A percentile compares a stretch with the other conserved stretches of the same genome.
Evolutionary conservation across 2,113 vertebrate genomes (phyloP).

Genomic region (Laterallus jamaicensis): DNA sequence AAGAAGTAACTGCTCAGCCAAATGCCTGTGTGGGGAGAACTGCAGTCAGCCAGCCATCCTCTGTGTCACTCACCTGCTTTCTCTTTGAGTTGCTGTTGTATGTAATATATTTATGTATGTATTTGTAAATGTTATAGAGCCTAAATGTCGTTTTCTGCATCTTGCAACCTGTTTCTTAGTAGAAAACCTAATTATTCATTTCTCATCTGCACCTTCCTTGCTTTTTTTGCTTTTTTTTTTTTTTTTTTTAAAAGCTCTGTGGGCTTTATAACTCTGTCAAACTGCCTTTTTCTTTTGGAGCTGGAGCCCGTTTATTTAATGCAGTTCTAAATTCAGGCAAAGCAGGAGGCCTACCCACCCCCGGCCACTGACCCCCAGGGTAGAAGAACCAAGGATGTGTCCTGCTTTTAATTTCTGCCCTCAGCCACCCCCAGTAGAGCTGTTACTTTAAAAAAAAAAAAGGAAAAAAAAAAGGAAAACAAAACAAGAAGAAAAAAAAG

Average conservation of each 20-base stretch:
- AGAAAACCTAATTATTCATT: slow-evolving; percentile 43
- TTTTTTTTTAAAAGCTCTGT: neutral
- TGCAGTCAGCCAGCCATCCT: slow-evolving; percentile 31
- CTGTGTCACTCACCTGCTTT: slow-evolving; percentile 60
- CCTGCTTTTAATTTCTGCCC: neutral
- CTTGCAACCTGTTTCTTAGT: slow-evolving; percentile 51
- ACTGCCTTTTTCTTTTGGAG: neutral
- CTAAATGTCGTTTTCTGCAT: slow-evolving; percentile 70
- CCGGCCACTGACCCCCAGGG: neutral
- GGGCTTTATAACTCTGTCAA: slow-evolving; percentile 6
- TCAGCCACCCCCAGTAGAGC: neutral
- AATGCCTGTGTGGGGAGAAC: slow-evolving; percentile 44
- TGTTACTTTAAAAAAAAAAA: neutral
- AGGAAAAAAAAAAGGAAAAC: neutral
- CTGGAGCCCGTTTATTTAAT: neutral
- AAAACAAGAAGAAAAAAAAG: neutral
- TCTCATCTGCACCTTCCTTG: slow-evolving; percentile 21
- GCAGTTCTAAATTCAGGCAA: slow-evolving; percentile 20
- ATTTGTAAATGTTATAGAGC: slow-evolving; percentile 81
- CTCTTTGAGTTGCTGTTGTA: slow-evolving; percentile 77
- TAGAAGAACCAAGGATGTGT: slow-evolving; percentile 13
- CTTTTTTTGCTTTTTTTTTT: neutral
- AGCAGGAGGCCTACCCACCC: neutral
- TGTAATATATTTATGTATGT: slow-evolving; percentile 89
- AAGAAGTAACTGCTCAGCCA: slow-evolving; percentile 64